phyloP scores from a whole-genome alignment of 1,140 invertebrate genomes.

The Cherax quadricarinatus region DNA sequence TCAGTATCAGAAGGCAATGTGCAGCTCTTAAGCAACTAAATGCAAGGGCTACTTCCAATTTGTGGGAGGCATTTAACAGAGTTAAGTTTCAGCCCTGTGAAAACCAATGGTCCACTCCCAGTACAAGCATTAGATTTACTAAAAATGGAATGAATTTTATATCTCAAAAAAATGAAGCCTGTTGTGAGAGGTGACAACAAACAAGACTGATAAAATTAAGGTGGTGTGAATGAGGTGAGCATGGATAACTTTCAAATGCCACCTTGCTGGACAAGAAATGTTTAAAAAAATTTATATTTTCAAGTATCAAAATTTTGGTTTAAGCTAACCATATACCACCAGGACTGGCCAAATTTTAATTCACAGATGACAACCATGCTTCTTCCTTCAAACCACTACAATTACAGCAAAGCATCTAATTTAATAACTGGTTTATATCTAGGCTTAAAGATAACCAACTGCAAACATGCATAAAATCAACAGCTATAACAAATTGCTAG shows the following conservation, averaged over 20 bases:
- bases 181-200: no score
- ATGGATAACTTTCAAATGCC: no score
- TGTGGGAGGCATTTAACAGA: not conserved
- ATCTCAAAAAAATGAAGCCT: no score
- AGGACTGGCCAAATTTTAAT: conserved; percentile 23
- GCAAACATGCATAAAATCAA: conserved; percentile 57
- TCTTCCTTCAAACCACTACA: conserved; percentile 30
- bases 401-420: conserved; percentile 51
- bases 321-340: conserved; percentile 10
- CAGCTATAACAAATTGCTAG: conserved; percentile 33
- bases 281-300: not conserved
- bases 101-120: conserved; percentile 4
- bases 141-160: not conserved
- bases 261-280: not conserved
- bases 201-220: no score
- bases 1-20: conserved; percentile 52
- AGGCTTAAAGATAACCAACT: conserved; percentile 42
- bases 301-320: not conserved
- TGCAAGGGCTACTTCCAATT: conserved; percentile 14
- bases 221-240: no score
- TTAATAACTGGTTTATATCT: conserved; percentile 34
- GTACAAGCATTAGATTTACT: not conserved
- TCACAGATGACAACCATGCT: conserved; percentile 54
- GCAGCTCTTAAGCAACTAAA: conserved; percentile 59
- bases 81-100: not conserved